A percentile compares a stretch with the other conserved stretches of the same genome.
These are phyloP conservation scores for Corydoras maculifer DNA, from an alignment of 2,113 vertebrate genomes.

Conservation along the genomic window DNA sequence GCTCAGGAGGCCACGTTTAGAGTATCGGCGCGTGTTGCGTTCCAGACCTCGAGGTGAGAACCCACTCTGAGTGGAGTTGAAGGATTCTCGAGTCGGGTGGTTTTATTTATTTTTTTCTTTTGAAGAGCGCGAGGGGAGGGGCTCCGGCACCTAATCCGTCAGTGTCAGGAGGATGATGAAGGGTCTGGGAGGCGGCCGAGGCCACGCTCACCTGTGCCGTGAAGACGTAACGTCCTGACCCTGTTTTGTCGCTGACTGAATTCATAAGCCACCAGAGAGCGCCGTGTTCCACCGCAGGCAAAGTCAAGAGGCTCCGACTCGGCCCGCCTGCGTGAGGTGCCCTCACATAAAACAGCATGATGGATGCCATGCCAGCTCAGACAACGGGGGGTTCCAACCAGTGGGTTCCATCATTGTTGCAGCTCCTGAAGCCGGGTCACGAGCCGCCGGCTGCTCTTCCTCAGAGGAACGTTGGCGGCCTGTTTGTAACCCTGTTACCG, in stretches of 20 bases:
- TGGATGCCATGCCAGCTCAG: constrained; percentile 11
- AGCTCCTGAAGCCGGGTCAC: not conserved
- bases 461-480: not conserved
- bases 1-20: not conserved
- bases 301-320: constrained; percentile 18
- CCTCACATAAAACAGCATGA: constrained; percentile 21
- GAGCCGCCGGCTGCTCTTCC: not conserved
- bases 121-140: not conserved
- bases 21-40: not conserved
- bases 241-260: constrained; percentile 12
- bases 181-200: not conserved
- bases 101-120: not conserved
- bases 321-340: not conserved
- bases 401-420: constrained; percentile 9
- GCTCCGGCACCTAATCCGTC: constrained; percentile 3
- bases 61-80: not conserved
- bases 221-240: constrained; percentile 1
- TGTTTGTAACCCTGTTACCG: not conserved
- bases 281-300: constrained; percentile 1
- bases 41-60: not conserved
- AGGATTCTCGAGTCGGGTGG: not conserved
- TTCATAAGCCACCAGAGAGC: constrained; percentile 12
- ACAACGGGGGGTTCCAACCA: constrained; percentile 6
- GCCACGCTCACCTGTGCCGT: constrained; percentile 10
- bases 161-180: constrained; percentile 14